Percentiles rank a stretch among this genome's conserved stretches.
Conservation (phyloP, 2,113 vertebrate genomes). For the Cryptomyrus ogoouensis region DNA sequence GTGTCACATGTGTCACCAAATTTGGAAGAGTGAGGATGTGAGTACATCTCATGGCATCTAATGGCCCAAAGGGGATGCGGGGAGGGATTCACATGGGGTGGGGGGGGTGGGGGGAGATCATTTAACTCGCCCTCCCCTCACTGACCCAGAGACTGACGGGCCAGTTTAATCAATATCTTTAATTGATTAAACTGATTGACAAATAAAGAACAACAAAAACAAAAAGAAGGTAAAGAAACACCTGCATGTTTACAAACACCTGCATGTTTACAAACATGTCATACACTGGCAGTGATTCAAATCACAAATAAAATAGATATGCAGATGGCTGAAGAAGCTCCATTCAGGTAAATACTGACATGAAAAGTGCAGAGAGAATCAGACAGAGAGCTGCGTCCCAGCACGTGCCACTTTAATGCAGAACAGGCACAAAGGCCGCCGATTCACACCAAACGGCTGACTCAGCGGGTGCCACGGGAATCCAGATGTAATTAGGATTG, state of each 20-base stretch:
- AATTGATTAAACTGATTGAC: no score
- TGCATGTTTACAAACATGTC: not conserved
- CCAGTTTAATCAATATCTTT: not conserved
- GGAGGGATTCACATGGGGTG: not conserved
- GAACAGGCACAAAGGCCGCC: not conserved
- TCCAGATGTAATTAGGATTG: not conserved
- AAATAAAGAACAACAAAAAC: not conserved
- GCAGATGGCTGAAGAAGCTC: not conserved
- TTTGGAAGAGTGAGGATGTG: not conserved
- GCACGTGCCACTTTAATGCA: not conserved
- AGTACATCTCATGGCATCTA: not conserved
- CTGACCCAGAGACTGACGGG: not conserved
- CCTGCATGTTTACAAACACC: not conserved
- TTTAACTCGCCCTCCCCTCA: not conserved
- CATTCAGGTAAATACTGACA: not conserved
- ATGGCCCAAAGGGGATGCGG: not conserved
- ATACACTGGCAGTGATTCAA: not conserved
- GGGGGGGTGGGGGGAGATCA: not conserved
- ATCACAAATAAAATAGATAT: not conserved
- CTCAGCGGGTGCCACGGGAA: not conserved
- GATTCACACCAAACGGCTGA: not conserved
- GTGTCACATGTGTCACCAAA: not conserved
- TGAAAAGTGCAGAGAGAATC: not conserved
- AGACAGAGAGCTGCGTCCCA: not conserved
- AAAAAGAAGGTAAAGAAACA: not conserved